Conservation (phyloP, 2,113 vertebrate species). For the Phylloscopus trochiloides region DNA sequence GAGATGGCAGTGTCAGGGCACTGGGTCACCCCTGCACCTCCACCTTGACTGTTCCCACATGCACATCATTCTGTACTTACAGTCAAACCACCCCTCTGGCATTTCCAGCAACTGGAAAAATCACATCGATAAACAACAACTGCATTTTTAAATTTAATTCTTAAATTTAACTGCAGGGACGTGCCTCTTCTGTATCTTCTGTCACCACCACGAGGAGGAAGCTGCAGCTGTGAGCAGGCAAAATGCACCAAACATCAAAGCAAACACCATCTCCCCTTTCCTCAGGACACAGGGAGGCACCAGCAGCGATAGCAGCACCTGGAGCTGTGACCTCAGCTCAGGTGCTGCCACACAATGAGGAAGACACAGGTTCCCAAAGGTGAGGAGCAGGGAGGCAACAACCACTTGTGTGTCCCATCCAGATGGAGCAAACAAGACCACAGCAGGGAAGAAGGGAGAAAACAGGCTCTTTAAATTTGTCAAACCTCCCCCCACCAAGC, state of each 20-base stretch:
- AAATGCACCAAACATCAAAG: rapidly evolving
- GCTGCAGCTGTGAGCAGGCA: background rate
- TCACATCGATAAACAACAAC: background rate
- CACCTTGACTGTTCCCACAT: rapidly evolving
- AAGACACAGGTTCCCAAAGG: background rate
- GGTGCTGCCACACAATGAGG: rapidly evolving
- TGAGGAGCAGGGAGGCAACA: background rate
- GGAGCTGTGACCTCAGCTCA: background rate
- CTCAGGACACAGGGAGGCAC: background rate
- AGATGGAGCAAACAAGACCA: rapidly evolving
- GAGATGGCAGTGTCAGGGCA: rapidly evolving
- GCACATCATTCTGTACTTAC: background rate
- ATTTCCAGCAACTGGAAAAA: background rate
- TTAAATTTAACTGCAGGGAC: background rate
- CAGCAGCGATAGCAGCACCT: background rate
- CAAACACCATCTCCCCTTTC: rapidly evolving
- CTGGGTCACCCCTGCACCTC: background rate
- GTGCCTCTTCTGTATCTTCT: background rate
- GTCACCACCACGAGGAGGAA: background rate
- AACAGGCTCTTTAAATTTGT: background rate
- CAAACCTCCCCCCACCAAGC: rapidly evolving
- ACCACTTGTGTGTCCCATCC: rapidly evolving
- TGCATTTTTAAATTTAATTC: background rate
- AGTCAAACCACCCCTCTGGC: background rate
- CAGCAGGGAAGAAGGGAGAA: background rate